Evolutionary conservation across 2,888 invertebrate genomes (phyloP).

Genomic region (Tetanocera ferruginea): DNA sequence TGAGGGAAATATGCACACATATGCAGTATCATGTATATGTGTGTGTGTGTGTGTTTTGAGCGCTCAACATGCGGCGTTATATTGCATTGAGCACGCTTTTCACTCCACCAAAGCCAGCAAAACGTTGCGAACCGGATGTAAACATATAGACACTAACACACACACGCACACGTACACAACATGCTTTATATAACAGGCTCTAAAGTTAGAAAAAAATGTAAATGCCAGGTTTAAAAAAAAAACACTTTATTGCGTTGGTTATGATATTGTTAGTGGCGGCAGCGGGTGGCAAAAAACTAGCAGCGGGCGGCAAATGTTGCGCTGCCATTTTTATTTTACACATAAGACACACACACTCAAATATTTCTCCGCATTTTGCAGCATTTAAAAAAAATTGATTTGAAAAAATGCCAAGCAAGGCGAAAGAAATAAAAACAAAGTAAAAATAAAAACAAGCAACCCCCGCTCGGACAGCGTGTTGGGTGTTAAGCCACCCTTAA

Average conservation of each 20-base stretch:
- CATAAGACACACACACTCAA: conserved; percentile 29
- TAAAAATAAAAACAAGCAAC: background rate
- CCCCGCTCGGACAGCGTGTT: conserved; percentile 31
- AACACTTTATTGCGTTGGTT: no score
- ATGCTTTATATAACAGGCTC: background rate
- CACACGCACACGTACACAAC: conserved; percentile 15
- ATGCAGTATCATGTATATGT: conserved; percentile 25
- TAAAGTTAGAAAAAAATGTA: background rate
- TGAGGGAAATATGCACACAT: background rate
- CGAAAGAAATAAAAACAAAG: background rate
- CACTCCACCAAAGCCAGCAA: background rate
- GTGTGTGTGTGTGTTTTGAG: conserved; percentile 35
- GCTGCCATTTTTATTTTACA: conserved; percentile 46
- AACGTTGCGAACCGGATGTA: background rate
- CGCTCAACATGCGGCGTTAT: conserved; percentile 6
- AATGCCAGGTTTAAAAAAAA: no score
- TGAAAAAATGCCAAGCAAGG: background rate
- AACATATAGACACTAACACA: background rate
- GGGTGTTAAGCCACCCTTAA: conserved; percentile 40
- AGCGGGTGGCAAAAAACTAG: background rate
- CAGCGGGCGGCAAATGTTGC: conserved; percentile 6
- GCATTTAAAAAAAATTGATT: conserved; percentile 1
- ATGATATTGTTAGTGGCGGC: no score
- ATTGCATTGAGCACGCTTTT: conserved; percentile 7
- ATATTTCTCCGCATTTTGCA: conserved; percentile 32